Evolutionary conservation across 2,797 vertebrate species (phyloP), one percentile per base, ranked within the genome.

Genomic region (Rhinichthys osculus): DNA sequence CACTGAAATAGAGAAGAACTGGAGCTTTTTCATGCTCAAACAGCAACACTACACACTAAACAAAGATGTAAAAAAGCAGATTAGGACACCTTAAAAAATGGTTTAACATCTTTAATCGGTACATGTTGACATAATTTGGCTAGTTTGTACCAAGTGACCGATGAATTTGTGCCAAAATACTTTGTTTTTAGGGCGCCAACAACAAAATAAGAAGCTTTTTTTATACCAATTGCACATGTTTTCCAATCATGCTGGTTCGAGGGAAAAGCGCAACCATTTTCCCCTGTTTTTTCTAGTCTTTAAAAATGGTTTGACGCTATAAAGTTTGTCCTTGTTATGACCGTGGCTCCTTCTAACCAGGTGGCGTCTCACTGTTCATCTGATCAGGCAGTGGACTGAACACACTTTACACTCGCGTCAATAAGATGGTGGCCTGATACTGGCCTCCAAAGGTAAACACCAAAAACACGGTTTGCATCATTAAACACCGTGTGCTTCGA

Each of bases 361-460:
- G 50, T 30, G 80, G 67, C 5, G 23, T 82, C 35, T 38, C 30
- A 2, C 57, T 17, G 33, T 21, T 78, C 57, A 19, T 62, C 57
- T 50, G 30, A 33, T 16, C 13, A 47, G 35, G 66, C 42, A 54
- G 57, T 47, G 52, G 42, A 14, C 33, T 88, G 23, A 89, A 59
- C 0, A 35, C 19, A 7, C 54, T 47, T n/a, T 10, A 50, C 44
- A 74, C 74, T 27, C 4, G 14, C 4, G 4, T 38, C 0, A 21
- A 21, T 47, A 64, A 64, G 40, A 44, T 33, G 40, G 33, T 11
- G 40, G 85, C 44, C 81, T 33, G 74, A 38, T 42, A 82, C 70
- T 69, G 86, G 64, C 59, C 83, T 70, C 19, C 54, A 78, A 81
- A 81, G 54, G 57, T 82, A 82, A 88, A 88, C 85, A 59, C 21